phyloP scores from a whole-genome alignment of 1,140 invertebrate species.

The Cepaea nemoralis region DNA sequence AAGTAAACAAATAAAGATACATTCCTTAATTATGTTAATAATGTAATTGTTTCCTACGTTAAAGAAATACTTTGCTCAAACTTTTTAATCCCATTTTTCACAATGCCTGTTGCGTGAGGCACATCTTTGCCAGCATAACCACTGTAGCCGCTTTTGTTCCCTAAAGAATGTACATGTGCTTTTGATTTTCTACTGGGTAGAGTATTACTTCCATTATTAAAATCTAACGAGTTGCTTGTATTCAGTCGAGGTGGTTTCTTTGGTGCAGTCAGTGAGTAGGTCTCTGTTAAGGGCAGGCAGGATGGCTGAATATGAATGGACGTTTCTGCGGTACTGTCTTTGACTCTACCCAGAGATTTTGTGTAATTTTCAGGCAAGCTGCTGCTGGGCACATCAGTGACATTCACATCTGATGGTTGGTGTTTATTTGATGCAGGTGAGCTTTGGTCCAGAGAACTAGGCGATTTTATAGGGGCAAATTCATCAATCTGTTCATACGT shows the following conservation, averaged over 20 bases:
- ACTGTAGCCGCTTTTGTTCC: background rate
- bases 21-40: background rate
- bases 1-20: too few relatives aligned
- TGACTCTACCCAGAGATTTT: background rate
- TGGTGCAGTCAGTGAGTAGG: background rate
- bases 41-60: too few relatives aligned
- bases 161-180: background rate
- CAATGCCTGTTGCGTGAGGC: background rate
- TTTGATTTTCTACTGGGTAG: background rate
- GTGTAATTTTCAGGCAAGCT: background rate
- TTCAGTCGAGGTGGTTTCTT: background rate
- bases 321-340: background rate
- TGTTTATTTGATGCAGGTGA: background rate
- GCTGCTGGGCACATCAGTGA: background rate
- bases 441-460: background rate
- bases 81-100: slow-evolving; percentile 19
- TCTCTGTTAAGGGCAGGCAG: background rate
- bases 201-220: slow-evolving; percentile 7
- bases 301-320: background rate
- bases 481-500: slow-evolving; percentile 3
- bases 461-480: background rate
- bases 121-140: background rate
- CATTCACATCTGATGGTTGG: background rate
- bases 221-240: background rate
- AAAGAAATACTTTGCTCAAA: slow-evolving; percentile 18